Conservation (phyloP, 2,888 invertebrate species). For the Melinopterus prodromus region DNA sequence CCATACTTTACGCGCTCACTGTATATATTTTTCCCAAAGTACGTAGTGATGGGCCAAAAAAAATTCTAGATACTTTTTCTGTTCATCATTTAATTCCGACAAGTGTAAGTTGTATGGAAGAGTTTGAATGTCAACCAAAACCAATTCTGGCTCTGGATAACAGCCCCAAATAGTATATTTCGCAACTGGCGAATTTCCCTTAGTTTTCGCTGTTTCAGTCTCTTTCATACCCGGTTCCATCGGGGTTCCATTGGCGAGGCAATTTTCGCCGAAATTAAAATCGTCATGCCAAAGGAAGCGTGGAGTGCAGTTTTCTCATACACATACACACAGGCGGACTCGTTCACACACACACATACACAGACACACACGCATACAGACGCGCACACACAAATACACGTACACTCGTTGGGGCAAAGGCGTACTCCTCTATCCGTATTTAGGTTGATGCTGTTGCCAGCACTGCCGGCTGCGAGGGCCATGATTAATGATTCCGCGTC, state of each 20-base stretch:
- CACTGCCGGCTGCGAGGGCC: constrained; percentile 58
- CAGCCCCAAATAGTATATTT: not conserved
- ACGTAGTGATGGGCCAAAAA: too few species aligned
- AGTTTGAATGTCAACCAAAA: too few species aligned
- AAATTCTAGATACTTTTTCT: too few species aligned
- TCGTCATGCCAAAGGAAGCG: not conserved
- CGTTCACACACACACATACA: not conserved
- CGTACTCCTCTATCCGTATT: constrained; percentile 52
- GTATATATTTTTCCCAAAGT: too few species aligned
- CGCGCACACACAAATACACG: not conserved
- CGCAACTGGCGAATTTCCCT: not conserved
- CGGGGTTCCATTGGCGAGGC: not conserved
- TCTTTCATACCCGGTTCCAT: not conserved
- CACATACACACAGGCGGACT: not conserved
- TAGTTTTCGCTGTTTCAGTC: not conserved
- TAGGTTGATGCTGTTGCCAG: constrained; percentile 59
- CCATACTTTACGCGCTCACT: too few species aligned
- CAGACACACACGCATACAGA: not conserved
- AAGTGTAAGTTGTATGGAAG: too few species aligned
- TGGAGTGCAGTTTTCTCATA: constrained; percentile 4
- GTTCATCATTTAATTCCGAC: too few species aligned
- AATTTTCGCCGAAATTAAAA: not conserved
- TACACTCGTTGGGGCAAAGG: not conserved
- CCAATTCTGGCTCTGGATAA: too few species aligned
- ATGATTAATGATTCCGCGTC: constrained; percentile 61